These are phyloP conservation scores for Glandiceps talaboti DNA, from an alignment of 53 echinoderm and acorn worm genomes.

Conservation along the genomic window DNA sequence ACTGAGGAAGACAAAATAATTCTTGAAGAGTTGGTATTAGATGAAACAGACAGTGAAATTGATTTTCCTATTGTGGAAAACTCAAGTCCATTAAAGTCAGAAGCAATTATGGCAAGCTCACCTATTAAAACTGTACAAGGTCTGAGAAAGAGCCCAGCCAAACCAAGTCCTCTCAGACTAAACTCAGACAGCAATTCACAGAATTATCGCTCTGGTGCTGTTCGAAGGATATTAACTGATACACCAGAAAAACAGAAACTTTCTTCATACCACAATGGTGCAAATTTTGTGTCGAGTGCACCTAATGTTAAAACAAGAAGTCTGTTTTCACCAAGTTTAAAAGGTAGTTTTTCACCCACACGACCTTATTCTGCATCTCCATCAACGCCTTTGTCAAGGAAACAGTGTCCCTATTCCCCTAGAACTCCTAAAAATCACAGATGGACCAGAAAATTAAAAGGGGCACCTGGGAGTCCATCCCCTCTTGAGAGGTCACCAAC, in stretches of 20 bases:
- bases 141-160: not conserved
- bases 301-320: not conserved
- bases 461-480: not conserved
- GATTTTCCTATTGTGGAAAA: slow-evolving; percentile 41
- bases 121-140: not conserved
- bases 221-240: not conserved
- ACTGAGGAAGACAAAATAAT: slow-evolving; percentile 53
- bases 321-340: not conserved
- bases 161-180: not conserved
- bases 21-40: slow-evolving; percentile 68
- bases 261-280: not conserved
- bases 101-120: not conserved
- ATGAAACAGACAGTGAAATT: slow-evolving; percentile 66
- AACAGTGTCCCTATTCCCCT: not conserved
- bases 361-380: not conserved
- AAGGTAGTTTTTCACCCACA: not conserved
- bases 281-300: not conserved
- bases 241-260: not conserved
- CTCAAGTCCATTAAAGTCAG: not conserved
- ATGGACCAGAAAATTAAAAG: not conserved
- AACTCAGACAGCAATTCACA: not conserved
- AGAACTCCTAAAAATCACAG: not conserved
- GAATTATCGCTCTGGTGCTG: not conserved
- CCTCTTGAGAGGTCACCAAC: not conserved
- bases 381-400: not conserved